A percentile compares a stretch with the other conserved stretches of the same genome.
These are phyloP conservation scores for Propithecus coquereli DNA, from an alignment of 2,113 vertebrate genomes.

Conservation along the genomic window DNA sequence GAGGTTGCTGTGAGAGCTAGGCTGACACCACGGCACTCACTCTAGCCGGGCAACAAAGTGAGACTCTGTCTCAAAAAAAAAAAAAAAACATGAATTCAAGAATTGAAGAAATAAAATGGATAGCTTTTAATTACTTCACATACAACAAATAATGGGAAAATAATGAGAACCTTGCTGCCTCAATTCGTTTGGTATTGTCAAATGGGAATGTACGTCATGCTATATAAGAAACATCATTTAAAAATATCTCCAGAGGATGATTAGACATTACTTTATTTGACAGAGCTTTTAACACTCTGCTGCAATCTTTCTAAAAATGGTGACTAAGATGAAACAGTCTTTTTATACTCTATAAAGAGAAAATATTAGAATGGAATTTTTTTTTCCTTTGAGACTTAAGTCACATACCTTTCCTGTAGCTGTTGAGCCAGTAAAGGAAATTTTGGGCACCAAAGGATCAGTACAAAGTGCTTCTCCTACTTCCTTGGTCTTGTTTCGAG, in stretches of 20 bases:
- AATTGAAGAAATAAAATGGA: neutral
- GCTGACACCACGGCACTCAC: too few relatives aligned
- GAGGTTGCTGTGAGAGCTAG: too few relatives aligned
- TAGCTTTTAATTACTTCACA: neutral
- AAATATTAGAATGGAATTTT: neutral
- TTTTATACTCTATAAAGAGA: neutral
- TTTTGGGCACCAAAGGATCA: slow-evolving; percentile 91
- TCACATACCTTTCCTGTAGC: slow-evolving; percentile 92
- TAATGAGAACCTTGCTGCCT: fast-evolving
- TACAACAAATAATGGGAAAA: neutral
- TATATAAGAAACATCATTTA: too few relatives aligned
- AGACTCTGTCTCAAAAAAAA: too few relatives aligned
- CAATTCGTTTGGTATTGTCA: neutral
- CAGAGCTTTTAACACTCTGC: neutral
- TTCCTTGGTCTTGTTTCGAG: slow-evolving; percentile 84
- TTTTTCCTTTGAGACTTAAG: neutral
- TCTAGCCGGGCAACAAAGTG: too few relatives aligned
- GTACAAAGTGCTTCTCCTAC: slow-evolving; percentile 93
- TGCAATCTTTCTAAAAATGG: neutral
- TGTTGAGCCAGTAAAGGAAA: slow-evolving; percentile 98
- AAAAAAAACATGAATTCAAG: neutral
- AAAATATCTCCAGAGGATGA: neutral
- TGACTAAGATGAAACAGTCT: neutral
- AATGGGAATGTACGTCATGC: neutral
- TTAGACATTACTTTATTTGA: neutral